Evolutionary conservation across 1,140 invertebrate genomes (phyloP), one percentile per base, ranked within the genome.

Genomic region (Drosophila athabasca): DNA sequence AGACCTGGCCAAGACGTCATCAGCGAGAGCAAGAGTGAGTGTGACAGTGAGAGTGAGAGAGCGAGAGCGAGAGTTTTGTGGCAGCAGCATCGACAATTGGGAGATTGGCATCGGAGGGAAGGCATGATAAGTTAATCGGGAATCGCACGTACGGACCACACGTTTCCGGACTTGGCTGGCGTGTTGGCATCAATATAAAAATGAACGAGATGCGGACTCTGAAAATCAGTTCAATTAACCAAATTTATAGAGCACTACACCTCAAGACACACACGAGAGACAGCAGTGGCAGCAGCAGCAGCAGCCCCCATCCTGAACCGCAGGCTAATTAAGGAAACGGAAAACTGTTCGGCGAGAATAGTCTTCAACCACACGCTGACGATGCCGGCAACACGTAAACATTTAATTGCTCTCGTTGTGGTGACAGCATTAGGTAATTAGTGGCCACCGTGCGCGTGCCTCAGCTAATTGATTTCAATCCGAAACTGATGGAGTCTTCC

Each of bases 361-460:
- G n/a, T 2, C 35, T 39, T 39, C 35, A 39, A 39, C 0, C 35
- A 39, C 64, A 72, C 64, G 75, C 49, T 68, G 61, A 50, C 58
- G 51, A 62, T 64, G 62, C 62, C 62, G 65, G 46, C 45, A 49
- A 54, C 82, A 85, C 82, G 82, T 88, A 81, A 67, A 11, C 75
- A 88, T 78, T 88, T 87, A 87, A 87, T 88, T 87, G 70, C 83
- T 41, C 71, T 88, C 62, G 66, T 87, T 82, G 82, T 88, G 82
- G 79, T 65, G 79, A 82, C 83, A 87, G 82, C 83, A 88, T 87
- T 87, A 88, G 83, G 82, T 87, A 87, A 87, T 87, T 88, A 87
- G 82, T 78, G 58, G 48, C 54, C 55, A 43, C 53, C 57, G 60
- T 43, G 65, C 31, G 24, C 59, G 57, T 58, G 55, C 45, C 31